Evolutionary conservation across 2,888 invertebrate species (phyloP), one percentile per base, ranked within the genome.

Genomic region (Eledona agricola): DNA sequence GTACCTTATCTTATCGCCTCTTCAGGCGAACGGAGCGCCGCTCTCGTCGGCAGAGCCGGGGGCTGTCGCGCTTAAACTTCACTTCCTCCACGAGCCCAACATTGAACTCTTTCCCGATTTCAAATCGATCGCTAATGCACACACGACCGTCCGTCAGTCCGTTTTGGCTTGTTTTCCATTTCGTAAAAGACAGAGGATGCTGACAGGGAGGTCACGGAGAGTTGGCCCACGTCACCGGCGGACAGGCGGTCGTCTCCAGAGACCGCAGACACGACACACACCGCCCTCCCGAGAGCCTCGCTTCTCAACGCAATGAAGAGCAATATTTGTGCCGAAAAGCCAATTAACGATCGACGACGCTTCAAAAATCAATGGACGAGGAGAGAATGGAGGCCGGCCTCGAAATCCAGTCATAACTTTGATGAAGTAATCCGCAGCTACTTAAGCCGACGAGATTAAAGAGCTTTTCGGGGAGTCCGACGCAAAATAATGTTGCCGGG

Each of bases 1-100:
- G 72, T 72, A 74, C 73, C 74, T 75, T 76, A 75, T 75, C 76
- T 76, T 74, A 74, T 73, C 75, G 72, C 65, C 68, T 71, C 72
- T 69, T 67, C 68, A 65, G 69, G 67, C 67, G 64, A 65, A 59
- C 58, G 56, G 53, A 59, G 60, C 63, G 64, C 55, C 57, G 59
- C 52, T 61, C 55, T 45, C 51, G 51, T 54, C 45, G 54, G 23
- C 49, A 23, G 50, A 28, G 51, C 51, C 47, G 11, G 19, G 16
- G 50, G 50, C 37, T 45, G 34, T 50, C 46, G 25, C 35, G 23
- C 26, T 49, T 38, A 26, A 53, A 53, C 38, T 46, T 47, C 31
- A 19, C 23, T 22, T 51, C 26, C 43, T 43, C 35, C 43, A 22
- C 35, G 32, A 25, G 17, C 16, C 26, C 42, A 40, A 49, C 31